These are phyloP conservation scores for Hydriomena furcata DNA, from an alignment of 2,888 invertebrate genomes.

Conservation along the genomic window DNA sequence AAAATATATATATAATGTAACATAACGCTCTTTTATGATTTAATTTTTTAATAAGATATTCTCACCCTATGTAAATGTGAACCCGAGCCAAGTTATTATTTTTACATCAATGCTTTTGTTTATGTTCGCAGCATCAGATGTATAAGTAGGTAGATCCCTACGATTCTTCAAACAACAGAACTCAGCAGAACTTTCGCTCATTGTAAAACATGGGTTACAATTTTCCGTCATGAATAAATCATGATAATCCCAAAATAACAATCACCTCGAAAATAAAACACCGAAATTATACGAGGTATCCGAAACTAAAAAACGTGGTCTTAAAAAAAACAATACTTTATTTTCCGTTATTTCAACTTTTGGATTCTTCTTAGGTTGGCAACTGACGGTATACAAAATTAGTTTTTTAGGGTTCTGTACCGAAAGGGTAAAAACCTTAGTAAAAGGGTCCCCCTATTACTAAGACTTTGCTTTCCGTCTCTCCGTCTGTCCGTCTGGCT, in stretches of 20 bases:
- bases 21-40: no score
- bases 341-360: constrained; percentile 18
- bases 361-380: background rate
- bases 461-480: no score
- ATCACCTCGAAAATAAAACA: constrained; percentile 26
- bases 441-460: no score
- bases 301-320: constrained; percentile 24
- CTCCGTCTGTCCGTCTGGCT: no score
- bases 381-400: constrained; percentile 2
- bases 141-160: background rate
- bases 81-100: background rate
- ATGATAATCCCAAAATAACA: constrained; percentile 31
- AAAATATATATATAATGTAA: no score
- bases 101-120: background rate
- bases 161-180: constrained; percentile 11
- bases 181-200: constrained; percentile 12
- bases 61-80: no score
- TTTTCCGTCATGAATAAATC: constrained; percentile 26
- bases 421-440: no score
- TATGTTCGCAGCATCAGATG: background rate
- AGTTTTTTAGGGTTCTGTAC: no score
- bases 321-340: constrained; percentile 26
- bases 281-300: constrained; percentile 28
- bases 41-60: no score
- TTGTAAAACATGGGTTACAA: constrained; percentile 20